Base-by-base conservation (phyloP, 2,113 vertebrate genomes). In the Procavia capensis region DNA sequence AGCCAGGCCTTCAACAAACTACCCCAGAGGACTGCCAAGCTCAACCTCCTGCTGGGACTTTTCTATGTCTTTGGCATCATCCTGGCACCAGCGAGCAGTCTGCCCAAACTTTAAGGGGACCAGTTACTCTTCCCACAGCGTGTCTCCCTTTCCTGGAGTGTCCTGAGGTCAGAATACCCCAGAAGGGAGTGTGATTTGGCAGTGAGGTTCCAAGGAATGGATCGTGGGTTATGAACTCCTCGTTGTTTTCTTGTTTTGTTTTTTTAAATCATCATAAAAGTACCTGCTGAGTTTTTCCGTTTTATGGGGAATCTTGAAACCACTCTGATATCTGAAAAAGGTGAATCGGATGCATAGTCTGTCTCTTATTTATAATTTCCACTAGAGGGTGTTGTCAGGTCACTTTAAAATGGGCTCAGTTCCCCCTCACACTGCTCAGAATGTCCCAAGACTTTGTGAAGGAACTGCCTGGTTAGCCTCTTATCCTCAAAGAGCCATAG, bases 1-100 rank as follows among this genome's bases (percentile, higher is more conserved):
- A 99, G 99, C 91, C 99, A 98, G 72, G 99, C 97, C 90, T 99
- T 99, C 95, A 98, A 96, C 96, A 99, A 99, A 97, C 99, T 99
- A 93, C 99, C 99, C 2, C 99, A 99, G 95, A 98, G 98, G 98
- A 99, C 99, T 5, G 99, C 99, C 97, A 99, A 99, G 41, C 99
- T 99, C 94, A 99, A 99, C 93, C 99, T 99, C 0, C 98, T 99
- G 5, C 98, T 99, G 98, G 99, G 99, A 75, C 99, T 99, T 57
- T 99, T 99, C 95, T 99, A 99, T 0, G 99, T 99, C 20, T 99
- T 99, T 9, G 99, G 99, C 43, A 99, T 99, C 61, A 98, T 99
- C 0, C 95, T 99, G 91, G 99, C 99, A 0, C 99, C 99, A 1
- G 97, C 97, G 0, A 99, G 99, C 36, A 99, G 99, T 85, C 98